Evolutionary conservation across 2,888 invertebrate genomes (phyloP).

Genomic region (Synergus japonicus): DNA sequence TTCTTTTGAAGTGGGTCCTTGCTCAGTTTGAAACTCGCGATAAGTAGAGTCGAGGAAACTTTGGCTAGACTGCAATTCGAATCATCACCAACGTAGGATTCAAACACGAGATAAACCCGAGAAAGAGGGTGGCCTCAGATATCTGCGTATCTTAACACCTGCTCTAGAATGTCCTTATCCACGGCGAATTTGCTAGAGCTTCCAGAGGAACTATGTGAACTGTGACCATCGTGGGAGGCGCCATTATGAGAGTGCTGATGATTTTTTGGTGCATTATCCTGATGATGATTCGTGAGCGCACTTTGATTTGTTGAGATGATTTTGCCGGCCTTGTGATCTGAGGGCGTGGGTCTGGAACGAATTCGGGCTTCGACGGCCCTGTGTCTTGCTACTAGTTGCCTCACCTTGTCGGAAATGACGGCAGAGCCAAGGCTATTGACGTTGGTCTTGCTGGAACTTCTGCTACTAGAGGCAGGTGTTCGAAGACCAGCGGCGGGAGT

Average conservation of each 20-base stretch:
- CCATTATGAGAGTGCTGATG: conserved; percentile 55
- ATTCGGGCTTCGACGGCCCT: conserved; percentile 47
- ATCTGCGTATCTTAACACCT: conserved; percentile 58
- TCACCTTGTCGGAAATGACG: conserved; percentile 5
- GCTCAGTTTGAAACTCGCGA: background rate
- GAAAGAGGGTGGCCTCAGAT: conserved; percentile 56
- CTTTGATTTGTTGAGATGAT: conserved; percentile 44
- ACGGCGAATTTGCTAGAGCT: conserved; percentile 60
- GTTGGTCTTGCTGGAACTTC: conserved; percentile 62
- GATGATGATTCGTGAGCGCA: conserved; percentile 41
- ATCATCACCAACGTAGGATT: conserved; percentile 26
- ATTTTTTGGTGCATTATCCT: conserved; percentile 47
- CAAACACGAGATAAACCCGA: conserved; percentile 40
- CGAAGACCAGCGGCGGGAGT: conserved; percentile 50
- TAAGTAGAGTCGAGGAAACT: background rate
- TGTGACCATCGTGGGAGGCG: conserved; percentile 65
- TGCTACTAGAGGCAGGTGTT: conserved; percentile 56
- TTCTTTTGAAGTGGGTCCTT: background rate
- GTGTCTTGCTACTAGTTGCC: conserved; percentile 42
- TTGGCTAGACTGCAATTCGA: background rate
- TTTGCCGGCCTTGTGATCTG: conserved; percentile 43
- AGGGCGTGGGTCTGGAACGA: conserved; percentile 46
- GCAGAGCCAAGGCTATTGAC: conserved; percentile 40
- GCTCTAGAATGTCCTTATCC: conserved; percentile 59
- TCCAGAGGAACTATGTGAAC: conserved; percentile 65